Evolutionary conservation across 92 coral and sea anemone genomes (phyloP), one percentile per base, ranked within the genome.

Genomic region (Anthopleura xanthogrammica): DNA sequence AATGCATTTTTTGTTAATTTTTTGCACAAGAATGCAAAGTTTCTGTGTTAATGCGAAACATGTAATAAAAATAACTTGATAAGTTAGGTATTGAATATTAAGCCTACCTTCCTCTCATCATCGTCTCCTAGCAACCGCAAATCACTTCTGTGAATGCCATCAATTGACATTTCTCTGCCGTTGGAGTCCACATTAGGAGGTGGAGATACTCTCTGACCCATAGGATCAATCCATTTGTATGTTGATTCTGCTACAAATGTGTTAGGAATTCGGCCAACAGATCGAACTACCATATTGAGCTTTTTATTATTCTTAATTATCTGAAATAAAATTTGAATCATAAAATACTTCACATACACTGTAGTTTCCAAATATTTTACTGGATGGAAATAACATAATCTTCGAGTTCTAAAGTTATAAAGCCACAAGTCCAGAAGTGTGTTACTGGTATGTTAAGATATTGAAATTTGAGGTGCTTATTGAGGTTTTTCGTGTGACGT

Each of bases 51-150:
- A 50, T 50, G 54, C 54, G 1, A 50, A 50, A 5, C 54, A 50
- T 1, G 54, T 50, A 50, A 50, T 50, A 50, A 0, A 29, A 50
- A 6, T 54, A 12, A 54, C 58, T 11, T 54, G 16, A 14, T 54
- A 54, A 7, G 58, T 11, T 14, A 11, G 58, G 58, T 54, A 54
- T 54, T 54, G 58, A 2, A 54, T 54, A 54, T 46, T 10, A 16
- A 52, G 52, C 88, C 78, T 66, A 97, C 99, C 98, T 97, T 97
- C 56, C 99, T 88, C 55, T 97, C 99, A 92, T 97, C 98, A 88
- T 94, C 98, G 80, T 89, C 99, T 75, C 95, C 99, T 58, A 97
- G 90, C 77, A 97, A 85, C 79, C 99, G 80, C 79, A 96, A 85
- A 76, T 96, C 98, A 92, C 99, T 96, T 81, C 93, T 94, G 42